A percentile compares a stretch with the other conserved stretches of the same genome.
phyloP scores from a whole-genome alignment of 1,140 invertebrate genomes.

The Drosophila nigromelanica region DNA sequence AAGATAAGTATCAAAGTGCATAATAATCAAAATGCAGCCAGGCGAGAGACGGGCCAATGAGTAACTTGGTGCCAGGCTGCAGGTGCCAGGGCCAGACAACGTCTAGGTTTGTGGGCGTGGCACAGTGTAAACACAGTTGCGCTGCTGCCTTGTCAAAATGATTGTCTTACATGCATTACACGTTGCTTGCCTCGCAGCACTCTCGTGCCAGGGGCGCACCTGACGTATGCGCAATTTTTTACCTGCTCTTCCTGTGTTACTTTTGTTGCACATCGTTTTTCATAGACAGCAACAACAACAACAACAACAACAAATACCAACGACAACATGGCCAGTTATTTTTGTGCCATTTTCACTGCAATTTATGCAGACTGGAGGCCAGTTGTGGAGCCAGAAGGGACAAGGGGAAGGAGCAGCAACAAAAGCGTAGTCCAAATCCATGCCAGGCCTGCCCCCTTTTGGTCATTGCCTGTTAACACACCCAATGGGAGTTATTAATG shows the following conservation, averaged over 20 bases:
- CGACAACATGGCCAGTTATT: slow-evolving; percentile 33
- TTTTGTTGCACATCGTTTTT: slow-evolving; percentile 79
- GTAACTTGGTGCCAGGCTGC: slow-evolving; percentile 27
- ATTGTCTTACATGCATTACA: slow-evolving; percentile 80
- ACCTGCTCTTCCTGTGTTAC: slow-evolving; percentile 59
- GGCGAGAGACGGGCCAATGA: slow-evolving; percentile 69
- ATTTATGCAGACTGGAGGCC: slow-evolving; percentile 68
- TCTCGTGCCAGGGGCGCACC: slow-evolving; percentile 43
- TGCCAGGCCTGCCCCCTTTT: slow-evolving; percentile 62
- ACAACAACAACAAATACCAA: slow-evolving; percentile 7
- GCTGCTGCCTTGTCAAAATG: slow-evolving; percentile 68
- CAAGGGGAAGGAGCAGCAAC: slow-evolving; percentile 5
- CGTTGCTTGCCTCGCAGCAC: slow-evolving; percentile 38
- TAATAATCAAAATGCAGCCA: slow-evolving; percentile 79
- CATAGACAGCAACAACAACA: slow-evolving; percentile 61
- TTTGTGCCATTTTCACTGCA: slow-evolving; percentile 76
- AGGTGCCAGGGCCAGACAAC: slow-evolving; percentile 26
- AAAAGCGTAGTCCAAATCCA: slow-evolving; percentile 64
- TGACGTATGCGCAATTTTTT: slow-evolving; percentile 79
- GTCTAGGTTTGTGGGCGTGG: slow-evolving; percentile 38
- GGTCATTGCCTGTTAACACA: slow-evolving; percentile 82
- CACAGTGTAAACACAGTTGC: slow-evolving; percentile 42
- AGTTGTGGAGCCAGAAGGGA: neutral
- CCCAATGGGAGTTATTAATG: slow-evolving; percentile 81
- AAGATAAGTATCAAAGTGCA: slow-evolving; percentile 82